Percentiles rank a stretch among this genome's conserved stretches.
Conservation (phyloP, 2,113 vertebrate species). For the Piprites chloris region DNA sequence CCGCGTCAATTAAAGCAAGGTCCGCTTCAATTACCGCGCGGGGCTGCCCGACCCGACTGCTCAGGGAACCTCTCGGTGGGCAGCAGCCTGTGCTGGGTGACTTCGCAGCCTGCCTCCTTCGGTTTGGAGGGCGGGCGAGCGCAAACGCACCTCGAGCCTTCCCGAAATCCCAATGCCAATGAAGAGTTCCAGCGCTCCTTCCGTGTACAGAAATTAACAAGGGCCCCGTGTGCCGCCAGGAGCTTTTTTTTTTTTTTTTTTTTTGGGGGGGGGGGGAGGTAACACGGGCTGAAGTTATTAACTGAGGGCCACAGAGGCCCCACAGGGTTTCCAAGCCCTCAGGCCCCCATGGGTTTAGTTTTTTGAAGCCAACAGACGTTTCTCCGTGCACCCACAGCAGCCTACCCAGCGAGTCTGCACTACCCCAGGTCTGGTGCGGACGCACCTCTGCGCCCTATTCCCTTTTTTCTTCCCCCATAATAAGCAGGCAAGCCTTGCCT, state of each 20-base stretch:
- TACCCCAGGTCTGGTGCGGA: accelerated
- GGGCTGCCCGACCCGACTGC: background rate
- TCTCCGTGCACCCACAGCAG: background rate
- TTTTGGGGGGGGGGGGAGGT: too few relatives aligned
- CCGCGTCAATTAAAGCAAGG: background rate
- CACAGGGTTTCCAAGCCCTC: accelerated
- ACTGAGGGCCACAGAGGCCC: background rate
- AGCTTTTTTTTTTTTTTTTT: background rate
- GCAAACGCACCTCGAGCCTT: accelerated
- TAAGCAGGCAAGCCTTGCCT: background rate
- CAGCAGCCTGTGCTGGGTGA: background rate
- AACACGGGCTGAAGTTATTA: background rate
- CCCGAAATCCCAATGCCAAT: accelerated
- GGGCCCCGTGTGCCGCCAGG: accelerated
- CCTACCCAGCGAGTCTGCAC: background rate
- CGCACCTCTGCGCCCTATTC: accelerated
- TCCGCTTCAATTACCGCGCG: background rate
- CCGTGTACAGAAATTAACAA: accelerated
- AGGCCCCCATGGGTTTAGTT: accelerated
- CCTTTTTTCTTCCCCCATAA: background rate
- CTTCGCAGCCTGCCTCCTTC: background rate
- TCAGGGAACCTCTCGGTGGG: accelerated
- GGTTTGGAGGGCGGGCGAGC: accelerated
- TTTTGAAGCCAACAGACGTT: background rate
- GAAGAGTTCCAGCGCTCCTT: background rate